Conservation (phyloP, 2,797 vertebrate species). For the Toxotes lorentzi region DNA sequence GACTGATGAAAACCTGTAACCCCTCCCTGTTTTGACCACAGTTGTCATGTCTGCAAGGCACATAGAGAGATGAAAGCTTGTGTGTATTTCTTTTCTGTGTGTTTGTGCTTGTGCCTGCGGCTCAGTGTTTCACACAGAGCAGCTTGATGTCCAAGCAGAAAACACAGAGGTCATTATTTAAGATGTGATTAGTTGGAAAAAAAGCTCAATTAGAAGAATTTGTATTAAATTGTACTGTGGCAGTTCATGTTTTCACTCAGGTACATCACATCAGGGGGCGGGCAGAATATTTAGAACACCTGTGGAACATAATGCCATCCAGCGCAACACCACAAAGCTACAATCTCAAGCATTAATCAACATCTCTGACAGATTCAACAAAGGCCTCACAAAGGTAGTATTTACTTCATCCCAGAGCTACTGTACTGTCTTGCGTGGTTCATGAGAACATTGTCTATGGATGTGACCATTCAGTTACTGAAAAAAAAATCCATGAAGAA, state of each 20-base stretch:
- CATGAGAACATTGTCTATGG: background rate
- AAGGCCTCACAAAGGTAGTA: slow-evolving; percentile 2
- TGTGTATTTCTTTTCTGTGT: slow-evolving; percentile 29
- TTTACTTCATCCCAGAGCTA: slow-evolving; percentile 1
- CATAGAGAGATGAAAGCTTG: slow-evolving; percentile 42
- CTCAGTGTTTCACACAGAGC: slow-evolving; percentile 19
- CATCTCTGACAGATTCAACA: slow-evolving; percentile 7
- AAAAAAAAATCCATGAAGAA: slow-evolving; percentile 4
- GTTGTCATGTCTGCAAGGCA: slow-evolving; percentile 28
- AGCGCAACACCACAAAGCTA: background rate
- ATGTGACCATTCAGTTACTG: slow-evolving; percentile 12
- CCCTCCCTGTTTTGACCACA: slow-evolving; percentile 45
- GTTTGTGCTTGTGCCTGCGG: slow-evolving; percentile 35
- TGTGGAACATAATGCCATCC: background rate
- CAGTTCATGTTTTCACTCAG: slow-evolving; percentile 1
- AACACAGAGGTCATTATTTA: slow-evolving; percentile 41
- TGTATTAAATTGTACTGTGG: slow-evolving; percentile 4
- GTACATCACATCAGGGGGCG: slow-evolving; percentile 2
- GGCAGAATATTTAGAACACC: slow-evolving; percentile 17
- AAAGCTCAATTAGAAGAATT: slow-evolving; percentile 7
- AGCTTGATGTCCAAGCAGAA: slow-evolving; percentile 19
- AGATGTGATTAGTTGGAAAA: slow-evolving; percentile 25
- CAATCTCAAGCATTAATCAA: slow-evolving; percentile 23
- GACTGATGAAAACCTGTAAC: slow-evolving; percentile 48
- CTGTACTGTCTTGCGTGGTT: background rate